Base-by-base conservation (phyloP, 1,140 invertebrate genomes). In the Dendroctonus ponderosae region DNA sequence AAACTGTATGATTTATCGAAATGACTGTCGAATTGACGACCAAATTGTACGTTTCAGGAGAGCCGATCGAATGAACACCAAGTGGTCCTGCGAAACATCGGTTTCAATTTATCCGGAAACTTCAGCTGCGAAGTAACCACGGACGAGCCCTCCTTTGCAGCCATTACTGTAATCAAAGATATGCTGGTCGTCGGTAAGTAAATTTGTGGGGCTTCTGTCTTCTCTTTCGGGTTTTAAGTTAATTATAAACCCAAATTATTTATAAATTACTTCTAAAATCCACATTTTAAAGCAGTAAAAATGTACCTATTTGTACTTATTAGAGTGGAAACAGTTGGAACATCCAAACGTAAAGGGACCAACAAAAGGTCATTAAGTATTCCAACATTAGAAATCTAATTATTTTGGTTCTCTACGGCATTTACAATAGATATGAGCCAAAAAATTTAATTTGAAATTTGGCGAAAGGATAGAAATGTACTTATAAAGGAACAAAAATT, bases 41-140 rank as follows among this genome's bases (percentile, higher is more conserved):
- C 44, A 59, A 37, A 44, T 66, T 52, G 37, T 52, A 67, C 54
- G 79, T 85, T 85, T 46, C 82, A 91, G 90, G 77, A 84, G 70
- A 82, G 82, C 64, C 80, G 82, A 61, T 92, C 91, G 3, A 90
- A 91, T 76, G 85, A 87, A 15, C 88, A 85, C 51, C 85, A 90
- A 79, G 89, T 93, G 60, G 81, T 87, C 39, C 83, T 93, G 57
- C 81, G 82, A 61, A 83, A 88, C 61, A 85, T 92, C 62, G 86
- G 87, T 68, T 87, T 91, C 64, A 84, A 82, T 48, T 81, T 91
- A 50, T 86, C 89, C 42, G 92, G 91, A 8, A 89, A 88, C 78
- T 91, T 92, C 80, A 90, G 86, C 76, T 94, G 92, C 77, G 91
- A 94, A 82, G 90, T 93, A 44, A 91, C 91, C 3, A 89, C 89